Evolutionary conservation across 2,113 vertebrate species (phyloP), one percentile per base, ranked within the genome.

Genomic region (Sander vitreus): DNA sequence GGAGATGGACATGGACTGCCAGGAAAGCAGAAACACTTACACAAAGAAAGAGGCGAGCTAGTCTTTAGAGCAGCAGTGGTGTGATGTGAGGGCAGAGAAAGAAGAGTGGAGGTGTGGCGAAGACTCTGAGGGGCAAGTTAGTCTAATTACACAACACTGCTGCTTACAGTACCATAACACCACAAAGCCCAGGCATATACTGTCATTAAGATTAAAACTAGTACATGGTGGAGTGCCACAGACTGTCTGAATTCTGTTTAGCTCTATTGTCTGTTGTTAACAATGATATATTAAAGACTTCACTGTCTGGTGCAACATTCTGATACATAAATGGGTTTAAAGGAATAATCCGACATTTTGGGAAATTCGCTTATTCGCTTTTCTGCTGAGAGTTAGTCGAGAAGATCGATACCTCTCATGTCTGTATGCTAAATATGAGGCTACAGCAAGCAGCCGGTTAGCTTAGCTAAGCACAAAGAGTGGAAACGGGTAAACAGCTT

Each of bases 141-240:
- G 74, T 92, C 92, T 94, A 92, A 94, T 93, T 93, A 92, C 88
- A 92, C 86, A 90, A 91, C 80, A 88, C 77, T 63, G 84, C 85
- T 90, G 85, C 88, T 85, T 85, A 89, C 39, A 43, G 39, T 43
- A 43, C 89, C 90, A 90, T 81, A 88, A 89, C 75, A 85, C 90
- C 91, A 92, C 86, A 92, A 81, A 87, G 80, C 88, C 65, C 18
- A 84, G 75, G 51, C 88, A 81, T 63, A 93, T 87, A 91, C 92
- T 92, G 83, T 93, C 85, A 92, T 91, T 92, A 92, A 80, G 83
- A 80, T 74, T 84, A 85, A 90, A 90, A 88, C 60, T 63, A 15
- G 73, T 66, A 65, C 81, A 76, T 15, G 63, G 69, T 77, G 57
- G 62, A 86, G 73, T 67, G 77, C 84, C 86, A 83, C 83, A 84